These are phyloP conservation scores for Prenolepis imparis DNA, from an alignment of 2,888 invertebrate genomes.

Conservation along the genomic window DNA sequence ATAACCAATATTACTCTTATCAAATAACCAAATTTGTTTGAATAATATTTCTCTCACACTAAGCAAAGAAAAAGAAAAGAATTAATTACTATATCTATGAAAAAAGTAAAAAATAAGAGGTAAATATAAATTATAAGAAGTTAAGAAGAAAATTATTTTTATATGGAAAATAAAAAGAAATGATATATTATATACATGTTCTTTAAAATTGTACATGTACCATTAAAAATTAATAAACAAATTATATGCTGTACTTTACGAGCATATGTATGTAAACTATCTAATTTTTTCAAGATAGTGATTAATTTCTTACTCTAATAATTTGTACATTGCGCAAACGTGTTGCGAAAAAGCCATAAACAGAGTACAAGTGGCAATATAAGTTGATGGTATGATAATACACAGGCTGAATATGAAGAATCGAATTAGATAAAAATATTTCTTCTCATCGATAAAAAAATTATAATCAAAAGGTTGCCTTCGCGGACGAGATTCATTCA, in stretches of 20 bases:
- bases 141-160: neutral
- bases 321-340: constrained; percentile 35
- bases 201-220: too few relatives aligned
- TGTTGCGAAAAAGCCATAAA: constrained; percentile 2
- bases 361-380: neutral
- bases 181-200: neutral
- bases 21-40: neutral
- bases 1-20: constrained; percentile 9
- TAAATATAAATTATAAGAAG: neutral
- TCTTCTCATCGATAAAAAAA: neutral
- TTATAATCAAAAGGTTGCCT: neutral
- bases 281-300: constrained; percentile 9
- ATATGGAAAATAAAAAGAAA: neutral
- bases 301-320: constrained; percentile 31
- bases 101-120: neutral
- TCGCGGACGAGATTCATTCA: constrained; percentile 33
- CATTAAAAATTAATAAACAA: neutral
- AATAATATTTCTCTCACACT: neutral
- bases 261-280: neutral
- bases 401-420: too few relatives aligned
- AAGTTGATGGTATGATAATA: neutral
- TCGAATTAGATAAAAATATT: neutral
- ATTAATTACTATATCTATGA: neutral
- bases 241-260: neutral
- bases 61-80: neutral